These are phyloP conservation scores for Sinocyclocheilus anshuiensis DNA, from an alignment of 2,113 vertebrate species.

Conservation along the genomic window DNA sequence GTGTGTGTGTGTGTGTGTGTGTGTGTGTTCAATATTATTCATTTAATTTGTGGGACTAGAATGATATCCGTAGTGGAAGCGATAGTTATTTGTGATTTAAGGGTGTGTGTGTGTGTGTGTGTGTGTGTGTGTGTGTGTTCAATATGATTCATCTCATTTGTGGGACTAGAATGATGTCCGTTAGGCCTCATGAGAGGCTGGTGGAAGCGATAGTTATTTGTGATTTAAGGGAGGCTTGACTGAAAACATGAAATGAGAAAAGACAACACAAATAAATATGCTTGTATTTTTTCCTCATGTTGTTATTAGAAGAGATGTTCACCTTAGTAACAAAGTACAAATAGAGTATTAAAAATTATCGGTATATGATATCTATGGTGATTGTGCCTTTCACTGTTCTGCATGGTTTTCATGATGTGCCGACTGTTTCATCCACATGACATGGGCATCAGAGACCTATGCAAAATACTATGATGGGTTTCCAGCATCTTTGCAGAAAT, in stretches of 20 bases:
- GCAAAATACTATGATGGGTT: slow-evolving; percentile 79
- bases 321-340: slow-evolving; percentile 60
- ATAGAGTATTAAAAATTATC: slow-evolving; percentile 69
- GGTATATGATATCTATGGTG: slow-evolving; percentile 81
- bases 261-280: slow-evolving; percentile 60
- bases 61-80: slow-evolving; percentile 29
- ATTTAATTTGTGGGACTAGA: slow-evolving; percentile 56
- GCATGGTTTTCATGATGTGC: slow-evolving; percentile 84
- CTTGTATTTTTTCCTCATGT: slow-evolving; percentile 74
- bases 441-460: slow-evolving; percentile 83
- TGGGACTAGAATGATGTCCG: slow-evolving; percentile 49
- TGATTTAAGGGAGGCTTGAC: slow-evolving; percentile 43
- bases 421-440: slow-evolving; percentile 71
- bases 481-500: slow-evolving; percentile 74
- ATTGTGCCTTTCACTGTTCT: slow-evolving; percentile 88
- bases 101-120: slow-evolving; percentile 39
- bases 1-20: slow-evolving; percentile 49
- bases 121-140: slow-evolving; percentile 52
- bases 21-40: slow-evolving; percentile 51
- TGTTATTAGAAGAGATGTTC: slow-evolving; percentile 67
- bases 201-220: slow-evolving; percentile 36
- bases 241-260: slow-evolving; percentile 61
- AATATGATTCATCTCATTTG: slow-evolving; percentile 52
- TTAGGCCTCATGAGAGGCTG: not conserved
- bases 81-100: slow-evolving; percentile 50